Evolutionary conservation across 2,888 invertebrate genomes (phyloP), one percentile per base, ranked within the genome.

Genomic region (Troides oblongomaculatus): DNA sequence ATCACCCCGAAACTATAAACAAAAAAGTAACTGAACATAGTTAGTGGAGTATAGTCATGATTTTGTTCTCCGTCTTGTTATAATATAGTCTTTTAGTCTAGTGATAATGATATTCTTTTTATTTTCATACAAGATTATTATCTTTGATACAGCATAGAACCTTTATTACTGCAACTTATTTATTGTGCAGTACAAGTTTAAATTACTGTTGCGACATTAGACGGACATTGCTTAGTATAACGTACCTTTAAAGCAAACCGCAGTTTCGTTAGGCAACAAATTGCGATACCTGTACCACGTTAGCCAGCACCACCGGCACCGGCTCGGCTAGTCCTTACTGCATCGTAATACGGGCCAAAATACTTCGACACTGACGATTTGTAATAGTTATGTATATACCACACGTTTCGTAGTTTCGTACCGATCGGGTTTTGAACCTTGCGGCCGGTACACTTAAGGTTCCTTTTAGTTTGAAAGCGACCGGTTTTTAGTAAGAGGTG

Each of bases 171-270:
- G 10, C 39, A 39, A 10, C 39, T 10, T 39, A 39, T 61, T 61
- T 61, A 61, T 61, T 64, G 61, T 64, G 56, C 43, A 43, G 43
- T 61, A 60, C 65, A 69, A 65, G 53, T 46, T 21, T 23, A 57
- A 69, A 66, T 66, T 23, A 70, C 36, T 66, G 60, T 74, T 71
- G 63, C 73, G 57, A 72, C 71, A 74, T 65, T 36, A 64, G 66
- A 66, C 62, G 69, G 72, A 69, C 62, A 65, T 72, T 72, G 71
- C 72, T 68, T 61, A 68, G 60, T 64, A 56, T 43, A 39, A 36
- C 59, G 57, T 64, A 68, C 68, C 66, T 68, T 71, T 72, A 69
- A 68, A 66, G 66, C 63, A 56, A 66, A 59, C 69, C 67, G 66
- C 67, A 53, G 64, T 68, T 66, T 39, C 53, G 65, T 71, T 72